A percentile compares a stretch with the other conserved stretches of the same genome.
Conservation (phyloP, 2,113 vertebrate genomes). For the Dasyprocta punctata region DNA sequence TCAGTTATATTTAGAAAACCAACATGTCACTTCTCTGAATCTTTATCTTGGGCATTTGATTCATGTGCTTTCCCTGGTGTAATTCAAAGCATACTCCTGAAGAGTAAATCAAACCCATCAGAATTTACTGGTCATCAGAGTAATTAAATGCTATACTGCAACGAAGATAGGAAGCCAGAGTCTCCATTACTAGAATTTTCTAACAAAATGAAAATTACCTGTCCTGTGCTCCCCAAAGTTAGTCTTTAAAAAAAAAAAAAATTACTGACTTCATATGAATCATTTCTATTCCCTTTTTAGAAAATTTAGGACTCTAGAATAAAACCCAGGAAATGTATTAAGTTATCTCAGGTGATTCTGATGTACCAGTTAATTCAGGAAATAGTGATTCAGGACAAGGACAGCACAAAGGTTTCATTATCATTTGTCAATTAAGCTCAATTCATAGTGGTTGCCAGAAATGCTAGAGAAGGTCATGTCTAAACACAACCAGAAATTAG, state of each 20-base stretch:
- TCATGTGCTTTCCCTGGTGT: constrained; percentile 56
- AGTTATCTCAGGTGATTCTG: neutral
- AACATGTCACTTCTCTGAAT: constrained; percentile 69
- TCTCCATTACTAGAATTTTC: neutral
- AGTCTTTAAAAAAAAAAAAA: neutral
- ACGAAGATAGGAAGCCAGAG: neutral
- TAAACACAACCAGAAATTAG: constrained; percentile 58
- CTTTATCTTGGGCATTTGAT: constrained; percentile 67
- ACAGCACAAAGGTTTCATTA: constrained; percentile 29
- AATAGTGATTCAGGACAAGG: neutral
- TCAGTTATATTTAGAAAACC: constrained; percentile 77
- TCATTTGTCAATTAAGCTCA: constrained; percentile 20
- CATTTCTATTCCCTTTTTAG: constrained; percentile 17
- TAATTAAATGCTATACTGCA: constrained; percentile 3
- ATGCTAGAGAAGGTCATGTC: neutral
- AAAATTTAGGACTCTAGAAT: constrained; percentile 32
- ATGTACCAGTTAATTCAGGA: constrained; percentile 25
- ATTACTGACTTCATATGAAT: neutral
- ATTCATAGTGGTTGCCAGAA: neutral
- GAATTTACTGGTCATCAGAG: constrained; percentile 1
- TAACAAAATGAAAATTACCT: constrained; percentile 44
- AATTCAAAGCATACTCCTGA: constrained; percentile 60
- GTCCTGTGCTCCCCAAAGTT: constrained; percentile 14
- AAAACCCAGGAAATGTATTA: constrained; percentile 24
- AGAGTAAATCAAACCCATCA: constrained; percentile 43